These are phyloP conservation scores for Ataeniobius toweri DNA, from an alignment of 2,797 vertebrate genomes.

Conservation along the genomic window DNA sequence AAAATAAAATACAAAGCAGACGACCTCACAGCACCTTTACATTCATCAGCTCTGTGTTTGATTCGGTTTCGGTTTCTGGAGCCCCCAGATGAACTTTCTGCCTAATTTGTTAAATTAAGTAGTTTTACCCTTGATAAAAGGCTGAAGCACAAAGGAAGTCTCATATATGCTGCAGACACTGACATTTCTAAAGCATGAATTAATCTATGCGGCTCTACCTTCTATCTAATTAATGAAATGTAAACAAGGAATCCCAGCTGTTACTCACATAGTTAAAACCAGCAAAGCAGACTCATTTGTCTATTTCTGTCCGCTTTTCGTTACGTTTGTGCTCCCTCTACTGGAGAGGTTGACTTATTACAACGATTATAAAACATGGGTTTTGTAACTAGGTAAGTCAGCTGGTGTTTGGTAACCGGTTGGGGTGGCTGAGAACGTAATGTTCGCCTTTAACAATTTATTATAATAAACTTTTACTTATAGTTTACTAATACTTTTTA, in stretches of 20 bases:
- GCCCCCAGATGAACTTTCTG: slow-evolving; percentile 14
- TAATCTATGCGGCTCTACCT: background rate
- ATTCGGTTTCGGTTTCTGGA: slow-evolving; percentile 35
- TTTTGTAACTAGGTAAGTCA: slow-evolving; percentile 65
- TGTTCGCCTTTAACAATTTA: no score
- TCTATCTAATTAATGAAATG: slow-evolving; percentile 22
- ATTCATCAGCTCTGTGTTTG: slow-evolving; percentile 25
- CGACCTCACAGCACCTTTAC: slow-evolving; percentile 1
- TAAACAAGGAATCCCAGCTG: slow-evolving; percentile 45
- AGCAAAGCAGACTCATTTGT: background rate
- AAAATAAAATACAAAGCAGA: slow-evolving; percentile 10
- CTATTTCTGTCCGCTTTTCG: slow-evolving; percentile 4
- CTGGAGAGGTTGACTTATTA: slow-evolving; percentile 40
- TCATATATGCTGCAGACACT: background rate
- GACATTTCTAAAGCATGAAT: background rate
- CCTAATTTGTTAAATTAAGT: slow-evolving; percentile 15
- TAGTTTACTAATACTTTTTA: slow-evolving; percentile 10
- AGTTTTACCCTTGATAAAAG: background rate
- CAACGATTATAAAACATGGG: slow-evolving; percentile 70
- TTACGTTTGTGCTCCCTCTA: slow-evolving; percentile 57
- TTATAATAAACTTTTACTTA: background rate
- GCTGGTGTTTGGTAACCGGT: slow-evolving; percentile 60
- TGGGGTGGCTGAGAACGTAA: background rate
- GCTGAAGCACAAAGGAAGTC: background rate
- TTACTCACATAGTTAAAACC: slow-evolving; percentile 13